Evolutionary conservation across 1,140 invertebrate species (phyloP), one percentile per base, ranked within the genome.

Genomic region (Ptiloglossa arizonensis): DNA sequence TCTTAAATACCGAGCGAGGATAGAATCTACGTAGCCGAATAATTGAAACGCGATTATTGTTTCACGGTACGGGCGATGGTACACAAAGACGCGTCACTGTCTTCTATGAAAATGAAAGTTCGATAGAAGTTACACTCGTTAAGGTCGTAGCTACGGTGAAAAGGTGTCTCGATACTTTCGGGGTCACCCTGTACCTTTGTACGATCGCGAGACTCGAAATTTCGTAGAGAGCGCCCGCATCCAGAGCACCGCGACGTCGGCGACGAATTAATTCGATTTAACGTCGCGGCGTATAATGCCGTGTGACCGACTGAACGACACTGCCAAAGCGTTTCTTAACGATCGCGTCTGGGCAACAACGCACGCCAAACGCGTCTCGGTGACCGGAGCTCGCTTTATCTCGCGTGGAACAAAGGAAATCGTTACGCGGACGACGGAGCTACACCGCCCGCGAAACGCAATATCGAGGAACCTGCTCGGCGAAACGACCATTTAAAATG

Each of bases 401-500:
- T 27, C 73, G 54, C 41, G 41, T 15, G 41, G 50, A 75, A 69
- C 64, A 69, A 69, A 75, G 64, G 41, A 68, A 68, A 75, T 75
- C 73, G 52, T 75, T 75, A 68, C 73, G 41, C 41, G 32, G 4
- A 74, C 35, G 35, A 27, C 48, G 63, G 6, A 15, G 13, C 52
- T 46, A 19, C 24, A 5, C 54, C n/a, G n/a, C 6, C 15, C 57
- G 46, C 6, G 57, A 38, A 17, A 24, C 48, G 71, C 48, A 66
- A 73, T 73, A 73, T 64, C 60, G 48, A 3, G 52, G 41, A 67
- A 68, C n/a, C 62, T 44, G 15, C 52, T 5, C 64, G 73, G 38
- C 41, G 27, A 27, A 75, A 75, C 73, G 73, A n/a, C 73, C 73
- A 75, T 68, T 75, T 68, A 75, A 75, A 68, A 75, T 75, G 73